These are phyloP conservation scores for Itoplectis maculator DNA, from an alignment of 2,888 invertebrate species.

Conservation along the genomic window DNA sequence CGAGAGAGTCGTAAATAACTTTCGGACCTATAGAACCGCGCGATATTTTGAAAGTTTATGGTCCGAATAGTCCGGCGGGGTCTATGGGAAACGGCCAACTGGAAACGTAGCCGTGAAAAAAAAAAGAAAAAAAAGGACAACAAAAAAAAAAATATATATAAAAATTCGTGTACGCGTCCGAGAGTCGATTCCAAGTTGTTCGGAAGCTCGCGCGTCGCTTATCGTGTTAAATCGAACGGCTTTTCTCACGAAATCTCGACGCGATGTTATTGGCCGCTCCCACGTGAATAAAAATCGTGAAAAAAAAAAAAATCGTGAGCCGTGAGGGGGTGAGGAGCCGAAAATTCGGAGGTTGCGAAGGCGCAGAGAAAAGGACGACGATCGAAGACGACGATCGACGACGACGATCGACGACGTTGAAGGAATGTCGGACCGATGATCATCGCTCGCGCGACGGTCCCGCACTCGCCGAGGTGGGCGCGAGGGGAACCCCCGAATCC, in stretches of 20 bases:
- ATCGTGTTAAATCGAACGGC: constrained; percentile 39
- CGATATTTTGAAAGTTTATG: constrained; percentile 51
- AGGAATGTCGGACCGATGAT: constrained; percentile 61
- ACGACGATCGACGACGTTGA: constrained; percentile 44
- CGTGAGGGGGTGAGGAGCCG: constrained; percentile 39
- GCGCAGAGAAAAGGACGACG: no score
- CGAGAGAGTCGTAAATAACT: constrained; percentile 41
- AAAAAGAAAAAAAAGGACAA: no score
- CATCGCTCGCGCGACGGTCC: constrained; percentile 48
- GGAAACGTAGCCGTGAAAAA: not conserved
- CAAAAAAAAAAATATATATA: not conserved
- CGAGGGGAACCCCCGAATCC: constrained; percentile 60
- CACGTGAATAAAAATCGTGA: constrained; percentile 35
- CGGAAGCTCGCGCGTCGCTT: constrained; percentile 42
- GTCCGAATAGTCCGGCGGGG: constrained; percentile 24
- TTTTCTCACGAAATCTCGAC: constrained; percentile 47
- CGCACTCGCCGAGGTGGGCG: not conserved
- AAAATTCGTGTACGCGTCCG: constrained; percentile 35
- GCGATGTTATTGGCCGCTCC: constrained; percentile 55
- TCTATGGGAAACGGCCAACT: constrained; percentile 5
- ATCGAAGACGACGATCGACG: no score
- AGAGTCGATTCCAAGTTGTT: constrained; percentile 35
- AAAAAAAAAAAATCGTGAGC: constrained; percentile 24
- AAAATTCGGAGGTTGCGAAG: constrained; percentile 70
- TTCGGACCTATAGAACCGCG: constrained; percentile 4